Base-by-base conservation (phyloP, 2,797 vertebrate genomes). In the Thripadectes ignobilis region DNA sequence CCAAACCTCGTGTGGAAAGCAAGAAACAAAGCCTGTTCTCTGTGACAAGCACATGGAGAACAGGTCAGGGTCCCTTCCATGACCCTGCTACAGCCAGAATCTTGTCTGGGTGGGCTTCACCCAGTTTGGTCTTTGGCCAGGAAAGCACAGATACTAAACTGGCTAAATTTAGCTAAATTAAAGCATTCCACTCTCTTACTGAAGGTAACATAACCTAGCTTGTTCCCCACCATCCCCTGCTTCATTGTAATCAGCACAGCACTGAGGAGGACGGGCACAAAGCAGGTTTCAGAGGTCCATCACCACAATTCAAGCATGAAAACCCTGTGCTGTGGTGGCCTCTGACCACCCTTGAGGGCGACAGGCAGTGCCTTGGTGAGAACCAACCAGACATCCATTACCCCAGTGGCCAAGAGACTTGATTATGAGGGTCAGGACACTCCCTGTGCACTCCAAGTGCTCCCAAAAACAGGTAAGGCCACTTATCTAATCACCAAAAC, bases 311-410 rank as follows among this genome's bases (percentile, higher is more conserved):
- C 36, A 48, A 18, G 36, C 46, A 38, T 14, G 38, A 59, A 39
- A 54, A 9, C 26, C 1, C 8, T 3, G 30, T 15, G 32, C 32
- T 43, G 48, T 1, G 1, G 30, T 9, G 38, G 3, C 59, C 36
- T 46, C 39, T 39, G 4, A 10, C 8, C 45, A 59, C 1, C 29
- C 46, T 49, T 16, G 30, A 0, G 1, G 30, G 36, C 20, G 36
- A 38, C 63, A 68, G 62, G 30, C 57, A 38, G 32, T 41, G 57
- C 46, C 77, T 29, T 43, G 1, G 43, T 0, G 18, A 54, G 43
- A 1, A 10, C 32, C 81, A 75, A 51, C 48, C 62, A 68, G 62
- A 41, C 21, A 61, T n/a, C 63, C 39, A 41, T 55, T 43, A 6
- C 19, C 39, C 69, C 76, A 5, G 0, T 39, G 61, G 16, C 41